Evolutionary conservation across 2,888 invertebrate species (phyloP).

Genomic region (Arrhopalites spinosus): DNA sequence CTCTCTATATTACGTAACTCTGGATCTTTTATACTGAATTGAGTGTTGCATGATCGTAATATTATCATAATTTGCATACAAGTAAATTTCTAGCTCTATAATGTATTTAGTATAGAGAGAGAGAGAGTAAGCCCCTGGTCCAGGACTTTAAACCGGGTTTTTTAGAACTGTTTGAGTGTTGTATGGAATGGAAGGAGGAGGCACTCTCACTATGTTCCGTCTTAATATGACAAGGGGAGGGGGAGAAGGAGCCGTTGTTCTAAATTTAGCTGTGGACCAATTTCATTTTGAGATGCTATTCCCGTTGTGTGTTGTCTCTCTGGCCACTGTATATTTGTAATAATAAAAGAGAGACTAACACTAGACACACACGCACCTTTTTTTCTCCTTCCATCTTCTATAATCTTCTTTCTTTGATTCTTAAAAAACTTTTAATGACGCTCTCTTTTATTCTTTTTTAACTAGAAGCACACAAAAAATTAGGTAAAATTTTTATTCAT

Average conservation of each 20-base stretch:
- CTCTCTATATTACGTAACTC: too few relatives aligned
- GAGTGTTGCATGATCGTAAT: too few relatives aligned
- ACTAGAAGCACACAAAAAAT: neutral
- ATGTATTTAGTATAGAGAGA: too few relatives aligned
- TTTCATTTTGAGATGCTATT: constrained; percentile 38
- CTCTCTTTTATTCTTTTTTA: neutral
- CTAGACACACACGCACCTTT: constrained; percentile 24
- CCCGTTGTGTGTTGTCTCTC: constrained; percentile 9
- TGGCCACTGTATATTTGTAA: constrained; percentile 16
- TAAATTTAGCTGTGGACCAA: constrained; percentile 46
- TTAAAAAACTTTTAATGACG: neutral
- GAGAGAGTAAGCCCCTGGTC: too few relatives aligned
- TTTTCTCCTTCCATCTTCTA: neutral
- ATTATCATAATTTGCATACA: too few relatives aligned
- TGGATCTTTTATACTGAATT: too few relatives aligned
- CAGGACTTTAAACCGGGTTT: constrained; percentile 21
- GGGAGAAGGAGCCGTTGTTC: constrained; percentile 67
- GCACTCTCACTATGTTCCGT: too few relatives aligned
- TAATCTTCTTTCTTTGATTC: constrained; percentile 9
- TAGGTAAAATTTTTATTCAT: neutral
- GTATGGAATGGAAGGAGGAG: too few relatives aligned
- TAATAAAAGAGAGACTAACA: constrained; percentile 31
- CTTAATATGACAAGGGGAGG: constrained; percentile 69
- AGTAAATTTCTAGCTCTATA: too few relatives aligned
- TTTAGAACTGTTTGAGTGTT: too few relatives aligned